phyloP scores from a whole-genome alignment of 2,113 vertebrate species.

The Mesitornis unicolor region DNA sequence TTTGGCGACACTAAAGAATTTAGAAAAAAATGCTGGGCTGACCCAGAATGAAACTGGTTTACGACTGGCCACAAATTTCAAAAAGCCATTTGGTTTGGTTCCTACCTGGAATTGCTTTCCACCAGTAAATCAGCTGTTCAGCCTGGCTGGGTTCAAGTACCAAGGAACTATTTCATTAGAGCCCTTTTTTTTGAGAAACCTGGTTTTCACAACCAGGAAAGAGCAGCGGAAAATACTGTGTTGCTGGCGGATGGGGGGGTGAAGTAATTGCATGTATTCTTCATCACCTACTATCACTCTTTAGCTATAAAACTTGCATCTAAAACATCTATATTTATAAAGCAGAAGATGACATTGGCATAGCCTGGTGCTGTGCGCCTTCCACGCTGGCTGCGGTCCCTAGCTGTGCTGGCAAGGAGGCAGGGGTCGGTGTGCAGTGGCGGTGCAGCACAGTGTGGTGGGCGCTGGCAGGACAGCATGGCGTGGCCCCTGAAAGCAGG shows the following conservation, averaged over 20 bases:
- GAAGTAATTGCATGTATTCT: not conserved
- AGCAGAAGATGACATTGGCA: not conserved
- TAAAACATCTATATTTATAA: not conserved
- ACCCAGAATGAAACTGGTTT: not conserved
- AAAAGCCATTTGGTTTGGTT: not conserved
- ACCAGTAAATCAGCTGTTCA: not conserved
- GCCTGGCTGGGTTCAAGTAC: not conserved
- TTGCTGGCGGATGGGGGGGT: not conserved
- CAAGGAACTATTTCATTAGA: not conserved
- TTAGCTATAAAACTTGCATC: not conserved
- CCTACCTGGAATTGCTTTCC: not conserved
- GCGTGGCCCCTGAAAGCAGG: not conserved
- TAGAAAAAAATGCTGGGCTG: not conserved
- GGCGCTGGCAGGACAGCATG: not conserved
- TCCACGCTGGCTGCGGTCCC: not conserved
- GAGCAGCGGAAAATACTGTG: not conserved
- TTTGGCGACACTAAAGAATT: not conserved
- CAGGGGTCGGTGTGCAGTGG: not conserved
- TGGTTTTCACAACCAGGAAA: not conserved
- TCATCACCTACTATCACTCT: not conserved
- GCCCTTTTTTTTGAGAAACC: not conserved
- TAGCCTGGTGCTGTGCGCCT: not conserved
- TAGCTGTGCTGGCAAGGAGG: not conserved
- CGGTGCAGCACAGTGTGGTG: accelerated
- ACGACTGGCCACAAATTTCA: not conserved